Evolutionary conservation across 2,888 invertebrate species (phyloP).

Genomic region (Xanthorhoe designata): DNA sequence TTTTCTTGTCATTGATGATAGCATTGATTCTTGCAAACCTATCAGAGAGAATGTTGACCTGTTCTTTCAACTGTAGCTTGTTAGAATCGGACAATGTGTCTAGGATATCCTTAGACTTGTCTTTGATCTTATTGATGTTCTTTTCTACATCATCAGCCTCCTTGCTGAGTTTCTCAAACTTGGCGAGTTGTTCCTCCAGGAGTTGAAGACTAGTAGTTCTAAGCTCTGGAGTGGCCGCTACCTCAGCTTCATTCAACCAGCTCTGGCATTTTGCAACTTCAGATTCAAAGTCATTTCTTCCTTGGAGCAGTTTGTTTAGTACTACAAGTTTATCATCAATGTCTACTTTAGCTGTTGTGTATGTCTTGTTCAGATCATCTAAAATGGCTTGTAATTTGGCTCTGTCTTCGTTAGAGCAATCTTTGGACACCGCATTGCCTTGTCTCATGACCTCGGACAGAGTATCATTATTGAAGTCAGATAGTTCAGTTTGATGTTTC

Average conservation of each 20-base stretch:
- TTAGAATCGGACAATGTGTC: conserved; percentile 94
- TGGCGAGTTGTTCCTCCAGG: conserved; percentile 94
- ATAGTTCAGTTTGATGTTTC: conserved; percentile 90
- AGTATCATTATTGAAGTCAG: conserved; percentile 90
- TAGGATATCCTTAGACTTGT: conserved; percentile 92
- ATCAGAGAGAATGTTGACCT: conserved; percentile 91
- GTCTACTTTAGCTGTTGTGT: conserved; percentile 90
- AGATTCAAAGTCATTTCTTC: conserved; percentile 92
- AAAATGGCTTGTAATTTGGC: conserved; percentile 88
- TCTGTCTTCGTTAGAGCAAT: conserved; percentile 91
- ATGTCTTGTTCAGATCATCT: conserved; percentile 89
- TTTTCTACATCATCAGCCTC: conserved; percentile 90
- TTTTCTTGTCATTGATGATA: conserved; percentile 91
- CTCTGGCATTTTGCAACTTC: conserved; percentile 92
- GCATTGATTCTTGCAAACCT: conserved; percentile 90
- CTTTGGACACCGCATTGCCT: conserved; percentile 91
- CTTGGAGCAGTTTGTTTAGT: conserved; percentile 90
- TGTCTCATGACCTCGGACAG: conserved; percentile 91
- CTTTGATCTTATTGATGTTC: conserved; percentile 90
- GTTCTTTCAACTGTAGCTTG: conserved; percentile 92
- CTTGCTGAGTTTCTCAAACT: conserved; percentile 91
- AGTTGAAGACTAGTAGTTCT: conserved; percentile 92
- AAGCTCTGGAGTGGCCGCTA: conserved; percentile 92
- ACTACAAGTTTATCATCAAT: conserved; percentile 90
- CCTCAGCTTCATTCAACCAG: conserved; percentile 96